Evolutionary conservation across 2,797 vertebrate species (phyloP), one percentile per base, ranked within the genome.

Genomic region (Lutjanus argentimaculatus): DNA sequence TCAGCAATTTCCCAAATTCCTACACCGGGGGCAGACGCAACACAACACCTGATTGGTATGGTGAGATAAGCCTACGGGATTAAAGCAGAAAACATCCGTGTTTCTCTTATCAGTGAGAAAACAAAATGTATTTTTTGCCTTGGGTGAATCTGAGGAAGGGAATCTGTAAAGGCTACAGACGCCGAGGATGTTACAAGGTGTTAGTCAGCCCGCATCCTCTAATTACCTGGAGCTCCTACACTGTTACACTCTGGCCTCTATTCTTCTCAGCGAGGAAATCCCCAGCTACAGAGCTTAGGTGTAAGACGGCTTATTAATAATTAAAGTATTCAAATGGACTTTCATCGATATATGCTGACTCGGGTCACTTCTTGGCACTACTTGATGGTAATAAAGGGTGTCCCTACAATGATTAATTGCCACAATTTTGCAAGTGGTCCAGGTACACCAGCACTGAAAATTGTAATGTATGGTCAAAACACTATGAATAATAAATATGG

Each of bases 391-490:
- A 93, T 93, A 90, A 94, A 91, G 81, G 59, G 69, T 85, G 65
- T 87, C 85, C 80, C 83, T 48, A 4, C 42, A 19, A 85, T 92
- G 93, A 95, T 94, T 91, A 94, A 94, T 95, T 76, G 83, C 92
- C 59, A 81, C 84, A 88, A 88, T 90, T 84, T 77, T 77, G 65
- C 71, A 85, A 89, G 79, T 10, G 56, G 56, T 55, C 25, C 72
- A 80, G 79, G 79, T 82, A 66, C 66, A 80, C 45, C 61, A 59
- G 66, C 59, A 88, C 43, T 74, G 73, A 77, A 89, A 86, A 84
- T 76, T 67, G 61, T 70, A 87, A 83, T 65, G 67, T 82, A 71
- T 72, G 83, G 61, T 78, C 72, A 89, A 89, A 92, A 88, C 62
- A 85, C 75, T 46, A 83, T 90, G 85, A 88, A 91, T 91, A 92